phyloP scores from a whole-genome alignment of 2,113 vertebrate genomes.

The Rhinogobius similis region DNA sequence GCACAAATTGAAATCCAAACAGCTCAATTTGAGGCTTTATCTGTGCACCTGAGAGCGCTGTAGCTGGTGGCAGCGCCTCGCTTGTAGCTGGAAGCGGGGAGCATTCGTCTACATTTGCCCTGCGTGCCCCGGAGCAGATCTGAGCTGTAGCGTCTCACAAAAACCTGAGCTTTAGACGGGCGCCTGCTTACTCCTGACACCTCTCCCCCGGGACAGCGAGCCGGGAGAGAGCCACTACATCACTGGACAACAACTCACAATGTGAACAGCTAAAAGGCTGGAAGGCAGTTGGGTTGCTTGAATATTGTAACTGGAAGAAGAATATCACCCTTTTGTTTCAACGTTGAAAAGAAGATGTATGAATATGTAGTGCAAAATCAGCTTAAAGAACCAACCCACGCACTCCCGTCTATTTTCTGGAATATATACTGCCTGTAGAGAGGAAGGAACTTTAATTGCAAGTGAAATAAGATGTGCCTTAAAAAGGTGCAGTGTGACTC shows the following conservation, averaged over 20 bases:
- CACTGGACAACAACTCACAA: conserved; percentile 25
- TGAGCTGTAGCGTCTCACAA: conserved; percentile 6
- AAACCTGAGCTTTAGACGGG: conserved; percentile 15
- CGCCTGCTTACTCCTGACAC: conserved; percentile 18
- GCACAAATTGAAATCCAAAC: not conserved
- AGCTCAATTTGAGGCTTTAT: conserved; percentile 4
- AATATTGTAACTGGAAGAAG: not conserved
- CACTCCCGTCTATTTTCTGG: not conserved
- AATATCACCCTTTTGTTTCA: not conserved
- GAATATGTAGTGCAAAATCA: not conserved
- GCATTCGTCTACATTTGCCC: conserved; percentile 31
- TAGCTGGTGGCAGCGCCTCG: conserved; percentile 1
- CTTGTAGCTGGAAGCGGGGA: conserved; percentile 10
- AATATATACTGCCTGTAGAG: not conserved
- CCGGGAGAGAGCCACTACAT: conserved; percentile 36
- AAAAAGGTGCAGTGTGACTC: not conserved
- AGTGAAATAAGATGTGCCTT: not conserved
- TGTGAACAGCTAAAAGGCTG: conserved; percentile 5
- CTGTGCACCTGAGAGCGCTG: conserved; percentile 8
- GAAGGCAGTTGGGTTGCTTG: not conserved
- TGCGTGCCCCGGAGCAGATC: conserved; percentile 41
- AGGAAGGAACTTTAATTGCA: not conserved
- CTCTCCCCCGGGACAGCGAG: conserved; percentile 26
- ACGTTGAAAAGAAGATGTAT: too few species aligned
- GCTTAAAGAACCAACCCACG: not conserved